Evolutionary conservation across 2,113 vertebrate species (phyloP).

Genomic region (Tachycineta bicolor): DNA sequence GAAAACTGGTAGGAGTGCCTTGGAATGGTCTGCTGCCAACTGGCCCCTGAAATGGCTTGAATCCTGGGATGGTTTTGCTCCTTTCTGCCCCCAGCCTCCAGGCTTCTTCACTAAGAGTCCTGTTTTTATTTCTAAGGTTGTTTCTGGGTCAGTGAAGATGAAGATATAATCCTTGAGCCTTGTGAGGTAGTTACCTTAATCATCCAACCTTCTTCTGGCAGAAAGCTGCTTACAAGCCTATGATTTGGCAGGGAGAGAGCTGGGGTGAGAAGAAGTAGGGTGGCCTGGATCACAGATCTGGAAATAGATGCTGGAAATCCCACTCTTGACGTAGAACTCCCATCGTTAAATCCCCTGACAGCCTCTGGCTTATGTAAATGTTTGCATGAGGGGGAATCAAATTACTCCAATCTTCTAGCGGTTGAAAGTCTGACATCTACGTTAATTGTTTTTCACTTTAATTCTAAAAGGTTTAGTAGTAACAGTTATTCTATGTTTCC

Average conservation of each 20-base stretch:
- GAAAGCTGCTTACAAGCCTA: constrained; percentile 55
- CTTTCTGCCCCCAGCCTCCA: not conserved
- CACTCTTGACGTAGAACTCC: not conserved
- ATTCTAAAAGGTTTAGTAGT: not conserved
- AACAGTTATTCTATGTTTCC: not conserved
- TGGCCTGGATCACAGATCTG: constrained; percentile 28
- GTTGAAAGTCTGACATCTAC: not conserved
- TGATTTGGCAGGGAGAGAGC: not conserved
- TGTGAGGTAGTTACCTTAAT: constrained; percentile 55
- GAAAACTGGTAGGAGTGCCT: not conserved
- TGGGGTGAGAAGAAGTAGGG: not conserved
- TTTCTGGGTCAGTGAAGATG: constrained; percentile 47
- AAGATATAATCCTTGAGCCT: constrained; percentile 46
- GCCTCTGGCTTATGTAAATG: constrained; percentile 4
- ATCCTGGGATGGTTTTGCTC: not conserved
- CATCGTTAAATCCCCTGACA: not conserved
- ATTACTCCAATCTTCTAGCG: not conserved
- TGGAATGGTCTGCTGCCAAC: not conserved
- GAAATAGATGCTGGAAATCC: constrained; percentile 51
- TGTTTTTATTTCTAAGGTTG: constrained; percentile 10
- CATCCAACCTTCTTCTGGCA: constrained; percentile 49
- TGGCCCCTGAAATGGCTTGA: not conserved
- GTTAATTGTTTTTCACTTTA: not conserved
- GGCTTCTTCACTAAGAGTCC: not conserved
- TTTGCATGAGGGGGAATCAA: not conserved